phyloP scores from a whole-genome alignment of 2,888 invertebrate genomes.

The Drosophila kuntzei region DNA sequence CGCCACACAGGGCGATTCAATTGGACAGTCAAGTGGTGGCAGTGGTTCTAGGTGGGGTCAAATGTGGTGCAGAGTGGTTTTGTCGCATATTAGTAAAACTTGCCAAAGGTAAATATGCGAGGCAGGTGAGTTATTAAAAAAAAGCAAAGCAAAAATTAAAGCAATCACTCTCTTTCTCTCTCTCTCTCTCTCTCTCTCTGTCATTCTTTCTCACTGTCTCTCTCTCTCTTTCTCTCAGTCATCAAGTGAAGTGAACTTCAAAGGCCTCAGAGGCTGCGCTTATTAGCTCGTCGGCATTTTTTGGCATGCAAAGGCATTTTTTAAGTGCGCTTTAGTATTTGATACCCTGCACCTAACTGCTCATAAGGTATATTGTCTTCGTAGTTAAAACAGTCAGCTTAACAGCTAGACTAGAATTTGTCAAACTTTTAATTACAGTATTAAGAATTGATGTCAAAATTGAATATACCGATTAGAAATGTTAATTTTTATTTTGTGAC shows the following conservation, averaged over 20 bases:
- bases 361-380: background rate
- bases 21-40: background rate
- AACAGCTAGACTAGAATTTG: background rate
- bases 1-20: constrained; percentile 16
- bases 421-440: background rate
- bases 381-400: background rate
- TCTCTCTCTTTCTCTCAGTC: background rate
- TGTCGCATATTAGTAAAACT: constrained; percentile 53
- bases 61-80: background rate
- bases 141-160: constrained; percentile 32
- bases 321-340: constrained; percentile 58
- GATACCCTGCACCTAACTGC: constrained; percentile 33
- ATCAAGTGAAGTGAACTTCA: constrained; percentile 54
- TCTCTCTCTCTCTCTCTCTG: background rate
- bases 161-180: constrained; percentile 8
- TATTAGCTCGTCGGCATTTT: constrained; percentile 74
- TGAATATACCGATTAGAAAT: too few species aligned
- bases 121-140: constrained; percentile 21
- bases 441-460: too few species aligned
- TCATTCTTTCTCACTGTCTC: background rate
- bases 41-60: too few species aligned
- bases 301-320: constrained; percentile 77
- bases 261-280: constrained; percentile 64
- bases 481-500: too few species aligned
- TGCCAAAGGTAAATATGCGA: constrained; percentile 26